Percentiles rank a stretch among this genome's conserved stretches.
phyloP scores from a whole-genome alignment of 1,140 invertebrate genomes.

The Bombus haemorrhoidalis region DNA sequence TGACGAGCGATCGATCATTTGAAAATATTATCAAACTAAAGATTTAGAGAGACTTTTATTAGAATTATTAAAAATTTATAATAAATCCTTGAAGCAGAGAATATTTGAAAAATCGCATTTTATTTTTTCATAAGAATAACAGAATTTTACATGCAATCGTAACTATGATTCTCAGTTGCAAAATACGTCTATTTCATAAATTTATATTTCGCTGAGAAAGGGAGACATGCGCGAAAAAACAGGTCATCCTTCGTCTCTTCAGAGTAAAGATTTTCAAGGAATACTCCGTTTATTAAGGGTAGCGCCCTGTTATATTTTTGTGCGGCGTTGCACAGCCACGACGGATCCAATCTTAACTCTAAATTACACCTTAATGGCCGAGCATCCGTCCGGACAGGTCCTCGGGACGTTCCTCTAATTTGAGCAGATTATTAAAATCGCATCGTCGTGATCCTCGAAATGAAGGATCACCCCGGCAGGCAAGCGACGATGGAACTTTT shows the following conservation, averaged over 20 bases:
- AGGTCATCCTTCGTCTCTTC: neutral
- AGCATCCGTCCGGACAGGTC: neutral
- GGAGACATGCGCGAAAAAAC: too few relatives aligned
- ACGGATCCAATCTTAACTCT: constrained; percentile 42
- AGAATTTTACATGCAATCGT: neutral
- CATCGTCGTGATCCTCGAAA: constrained; percentile 62
- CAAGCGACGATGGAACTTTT: constrained; percentile 64
- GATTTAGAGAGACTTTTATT: too few relatives aligned
- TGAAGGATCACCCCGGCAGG: constrained; percentile 50
- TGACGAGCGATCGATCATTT: neutral
- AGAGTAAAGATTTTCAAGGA: neutral
- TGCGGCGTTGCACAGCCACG: neutral
- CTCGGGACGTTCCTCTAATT: constrained; percentile 49
- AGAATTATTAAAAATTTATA: neutral
- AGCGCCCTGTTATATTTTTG: neutral
- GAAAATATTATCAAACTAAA: neutral
- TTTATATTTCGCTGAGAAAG: neutral
- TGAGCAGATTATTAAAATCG: constrained; percentile 69
- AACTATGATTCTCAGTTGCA: neutral
- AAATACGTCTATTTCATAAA: neutral
- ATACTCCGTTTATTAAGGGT: neutral
- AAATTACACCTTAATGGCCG: constrained; percentile 34
- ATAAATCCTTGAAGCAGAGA: too few relatives aligned
- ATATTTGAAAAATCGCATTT: neutral
- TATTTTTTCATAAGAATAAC: neutral